Evolutionary conservation across 2,113 vertebrate species (phyloP), one percentile per base, ranked within the genome.

Genomic region (Mellivora capensis): DNA sequence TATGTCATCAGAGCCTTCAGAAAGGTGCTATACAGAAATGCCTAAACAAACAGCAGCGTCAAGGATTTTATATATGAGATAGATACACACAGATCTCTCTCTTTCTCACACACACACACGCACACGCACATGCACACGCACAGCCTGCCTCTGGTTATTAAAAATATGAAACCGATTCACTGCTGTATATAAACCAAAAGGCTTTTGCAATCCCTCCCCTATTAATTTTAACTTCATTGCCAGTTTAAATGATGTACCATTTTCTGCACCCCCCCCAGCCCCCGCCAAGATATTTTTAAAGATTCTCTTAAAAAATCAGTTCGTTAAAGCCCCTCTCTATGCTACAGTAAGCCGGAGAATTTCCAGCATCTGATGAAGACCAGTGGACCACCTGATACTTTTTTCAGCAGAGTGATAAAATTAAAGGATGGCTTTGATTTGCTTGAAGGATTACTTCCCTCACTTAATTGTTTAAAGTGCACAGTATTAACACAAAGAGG

Each of bases 361-460:
- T 98, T 98, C 97, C 96, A 99, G 98, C 97, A 90, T 97, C 97
- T 98, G 98, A 98, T 98, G 98, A 98, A 98, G 98, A 98, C 98
- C 98, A 98, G 97, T 98, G 98, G 98, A 98, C 98, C 98, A 99
- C 98, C 98, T 98, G 98, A 99, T 99, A 99, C 98, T 99, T 99
- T 99, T 99, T 98, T 98, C 98, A 99, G 98, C 97, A 98, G 98
- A 97, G 99, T 98, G 98, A 99, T 99, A 99, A 99, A 99, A 99
- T 99, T 98, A 99, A 99, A 98, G 98, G 98, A 99, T 99, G 98
- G 98, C 98, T 99, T 98, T 99, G 98, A 98, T 99, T 99, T 99
- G 98, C 98, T 98, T 98, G 98, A 99, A 98, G 97, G 97, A 98
- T 98, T 98, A 98, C 98, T 98, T 98, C 98, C 97, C 97, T 98